Conservation (phyloP, 2,113 vertebrate genomes). For the Myrmophylax atrothorax region DNA sequence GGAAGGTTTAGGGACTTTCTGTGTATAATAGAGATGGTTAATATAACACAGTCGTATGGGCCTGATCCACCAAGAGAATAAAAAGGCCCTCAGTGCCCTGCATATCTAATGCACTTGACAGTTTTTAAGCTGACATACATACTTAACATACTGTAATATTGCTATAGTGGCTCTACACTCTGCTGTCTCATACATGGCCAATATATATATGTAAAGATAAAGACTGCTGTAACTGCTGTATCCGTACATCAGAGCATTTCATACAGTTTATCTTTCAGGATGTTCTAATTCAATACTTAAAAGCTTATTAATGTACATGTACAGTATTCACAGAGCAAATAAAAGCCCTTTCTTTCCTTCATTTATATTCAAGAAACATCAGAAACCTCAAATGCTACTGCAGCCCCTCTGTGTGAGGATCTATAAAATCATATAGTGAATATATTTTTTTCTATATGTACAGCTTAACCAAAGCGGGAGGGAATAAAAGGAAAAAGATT, state of each 20-base stretch:
- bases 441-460: background rate
- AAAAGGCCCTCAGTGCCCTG: background rate
- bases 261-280: background rate
- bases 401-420: background rate
- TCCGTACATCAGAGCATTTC: background rate
- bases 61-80: background rate
- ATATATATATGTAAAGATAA: background rate
- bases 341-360: background rate
- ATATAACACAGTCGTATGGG: background rate
- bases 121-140: slow-evolving; percentile 5
- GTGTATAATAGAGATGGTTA: background rate
- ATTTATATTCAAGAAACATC: background rate
- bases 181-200: background rate
- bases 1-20: background rate
- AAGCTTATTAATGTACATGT: background rate
- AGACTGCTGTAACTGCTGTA: background rate
- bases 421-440: background rate
- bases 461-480: too few relatives aligned
- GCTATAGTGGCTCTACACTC: slow-evolving; percentile 22
- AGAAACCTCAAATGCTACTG: background rate
- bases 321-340: background rate
- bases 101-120: background rate
- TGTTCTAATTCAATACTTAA: background rate
- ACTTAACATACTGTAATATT: background rate
- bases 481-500: too few relatives aligned